Base-by-base conservation (phyloP, 2,797 vertebrate species). In the Scomberomorus guttatus region DNA sequence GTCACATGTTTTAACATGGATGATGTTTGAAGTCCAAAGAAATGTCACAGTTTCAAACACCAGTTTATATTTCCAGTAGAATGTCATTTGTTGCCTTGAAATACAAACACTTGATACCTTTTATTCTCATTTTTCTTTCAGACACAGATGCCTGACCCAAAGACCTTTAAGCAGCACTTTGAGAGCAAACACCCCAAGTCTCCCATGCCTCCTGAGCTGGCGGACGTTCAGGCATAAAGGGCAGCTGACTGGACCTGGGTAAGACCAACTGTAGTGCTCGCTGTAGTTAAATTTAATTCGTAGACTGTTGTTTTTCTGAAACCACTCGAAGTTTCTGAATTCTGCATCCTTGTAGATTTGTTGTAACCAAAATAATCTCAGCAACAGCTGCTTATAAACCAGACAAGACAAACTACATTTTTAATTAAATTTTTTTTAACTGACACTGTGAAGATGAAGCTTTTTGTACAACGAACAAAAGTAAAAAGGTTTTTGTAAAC, bases 131-230 rank as follows among this genome's bases (percentile, higher is more conserved):
- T 37, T 17, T 50, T 24, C 7, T 64, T 68, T 17, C 76, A 97
- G 96, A 96, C 96, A 24, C 96, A 96, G 86, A 96, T 97, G 96
- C 96, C 96, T 17, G 96, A 97, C 84, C 96, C 96, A 13, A 97
- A 97, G 88, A 97, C 96, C 11, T 97, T 96, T 87, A 96, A 96
- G 89, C 96, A 97, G 86, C 96, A 97, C 90, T 97, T 96, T 94
- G 96, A 97, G 87, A 97, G 96, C 87, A 97, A 96, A 91, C 96
- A 97, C 54, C 96, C 96, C 29, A 97, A 97, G 68, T 96, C 95
- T 56, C 95, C 95, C 2, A 94, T 97, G 95, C 96, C 96, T 2
- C 86, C 96, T 7, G 96, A 97, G 86, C 92, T 97, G 81, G 95
- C 29, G 0, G 96, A 97, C 18, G 95, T 97, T 44, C 95, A 96